Evolutionary conservation across 2,888 invertebrate genomes (phyloP).

Genomic region (Eilema sororculum): DNA sequence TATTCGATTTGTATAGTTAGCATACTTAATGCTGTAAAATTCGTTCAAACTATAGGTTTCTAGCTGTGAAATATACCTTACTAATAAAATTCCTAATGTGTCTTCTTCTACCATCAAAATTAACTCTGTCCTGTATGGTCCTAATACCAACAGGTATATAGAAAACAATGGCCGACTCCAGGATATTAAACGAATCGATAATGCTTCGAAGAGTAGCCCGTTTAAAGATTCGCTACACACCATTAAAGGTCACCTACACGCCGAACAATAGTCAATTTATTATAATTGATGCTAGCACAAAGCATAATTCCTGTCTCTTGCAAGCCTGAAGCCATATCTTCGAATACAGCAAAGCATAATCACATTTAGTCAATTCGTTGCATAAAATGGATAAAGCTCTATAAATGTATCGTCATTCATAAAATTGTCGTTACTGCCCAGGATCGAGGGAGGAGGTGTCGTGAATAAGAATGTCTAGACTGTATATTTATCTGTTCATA

Average conservation of each 20-base stretch:
- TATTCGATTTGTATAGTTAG: too few species aligned
- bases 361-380: background rate
- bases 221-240: conserved; percentile 13
- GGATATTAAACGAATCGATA: conserved; percentile 6
- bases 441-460: conserved; percentile 16
- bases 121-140: background rate
- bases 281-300: conserved; percentile 17
- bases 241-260: conserved; percentile 18
- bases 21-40: too few species aligned
- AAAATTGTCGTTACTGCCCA: conserved; percentile 24
- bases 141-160: background rate
- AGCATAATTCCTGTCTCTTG: conserved; percentile 15
- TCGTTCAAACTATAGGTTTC: too few species aligned
- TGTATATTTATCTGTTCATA: conserved; percentile 24
- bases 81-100: background rate
- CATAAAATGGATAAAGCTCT: conserved; percentile 26
- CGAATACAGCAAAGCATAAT: background rate
- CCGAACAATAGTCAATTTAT: conserved; percentile 18
- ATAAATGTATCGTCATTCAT: conserved; percentile 31
- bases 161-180: background rate
- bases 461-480: conserved; percentile 43
- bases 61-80: background rate
- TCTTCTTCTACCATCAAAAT: background rate
- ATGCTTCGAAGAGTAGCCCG: background rate
- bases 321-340: background rate